Percentiles rank a stretch among this genome's conserved stretches.
These are phyloP conservation scores for Mesoclemmys tuberculata DNA, from an alignment of 2,113 vertebrate species.

Conservation along the genomic window DNA sequence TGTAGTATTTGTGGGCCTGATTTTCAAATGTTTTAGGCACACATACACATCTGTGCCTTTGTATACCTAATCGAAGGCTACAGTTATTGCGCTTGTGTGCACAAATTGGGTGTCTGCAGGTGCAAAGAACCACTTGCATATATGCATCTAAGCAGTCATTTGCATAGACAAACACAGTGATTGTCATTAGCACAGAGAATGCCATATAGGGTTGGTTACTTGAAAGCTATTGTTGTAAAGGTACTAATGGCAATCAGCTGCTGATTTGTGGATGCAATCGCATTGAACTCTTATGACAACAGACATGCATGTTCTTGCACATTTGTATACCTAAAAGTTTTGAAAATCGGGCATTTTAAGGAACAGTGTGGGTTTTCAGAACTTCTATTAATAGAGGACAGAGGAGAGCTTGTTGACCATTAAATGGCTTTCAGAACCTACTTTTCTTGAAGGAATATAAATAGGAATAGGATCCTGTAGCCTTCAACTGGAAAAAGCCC, in stretches of 20 bases:
- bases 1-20: no score
- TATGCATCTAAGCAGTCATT: neutral
- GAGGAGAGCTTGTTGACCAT: neutral
- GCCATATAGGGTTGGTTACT: neutral
- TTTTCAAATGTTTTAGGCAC: no score
- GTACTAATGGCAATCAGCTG: neutral
- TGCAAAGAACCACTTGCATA: neutral
- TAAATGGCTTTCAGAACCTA: neutral
- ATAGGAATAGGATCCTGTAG: neutral
- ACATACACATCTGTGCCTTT: no score
- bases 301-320: neutral
- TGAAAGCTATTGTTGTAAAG: neutral
- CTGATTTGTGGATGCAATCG: neutral
- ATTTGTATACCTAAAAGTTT: neutral
- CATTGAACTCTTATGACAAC: neutral
- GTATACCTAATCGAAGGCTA: no score
- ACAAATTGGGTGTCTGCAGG: neutral
- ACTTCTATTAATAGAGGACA: neutral
- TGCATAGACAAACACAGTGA: accelerated
- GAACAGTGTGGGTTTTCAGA: neutral
- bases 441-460: neutral
- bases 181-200: neutral
- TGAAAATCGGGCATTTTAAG: neutral
- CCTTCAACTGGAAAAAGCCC: accelerated
- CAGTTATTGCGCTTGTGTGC: no score